A percentile compares a stretch with the other conserved stretches of the same genome.
Evolutionary conservation across 2,113 vertebrate species (phyloP).

Genomic region (Malaclemys terrapin): DNA sequence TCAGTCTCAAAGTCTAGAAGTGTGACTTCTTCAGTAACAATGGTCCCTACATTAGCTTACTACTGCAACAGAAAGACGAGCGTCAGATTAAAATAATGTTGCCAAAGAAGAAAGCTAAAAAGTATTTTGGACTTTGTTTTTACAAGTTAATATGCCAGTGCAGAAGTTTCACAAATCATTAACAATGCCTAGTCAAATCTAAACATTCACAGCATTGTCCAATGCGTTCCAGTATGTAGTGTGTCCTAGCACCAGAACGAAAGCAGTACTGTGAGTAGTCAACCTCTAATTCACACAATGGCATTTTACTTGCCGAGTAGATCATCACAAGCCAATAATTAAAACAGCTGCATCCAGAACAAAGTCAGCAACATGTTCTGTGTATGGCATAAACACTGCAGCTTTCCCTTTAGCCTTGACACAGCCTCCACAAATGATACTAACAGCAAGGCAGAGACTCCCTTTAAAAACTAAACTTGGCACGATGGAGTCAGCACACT

Average conservation of each 20-base stretch:
- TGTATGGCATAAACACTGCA: not conserved
- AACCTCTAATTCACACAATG: not conserved
- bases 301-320: not conserved
- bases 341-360: not conserved
- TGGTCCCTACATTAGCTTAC: not conserved
- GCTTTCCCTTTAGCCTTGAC: not conserved
- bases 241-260: not conserved
- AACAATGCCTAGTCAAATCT: not conserved
- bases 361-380: not conserved
- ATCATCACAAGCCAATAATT: not conserved
- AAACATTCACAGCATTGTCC: not conserved
- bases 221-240: not conserved
- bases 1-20: not conserved
- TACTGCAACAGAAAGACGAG: not conserved
- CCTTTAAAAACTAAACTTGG: not conserved
- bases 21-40: slow-evolving; percentile 3
- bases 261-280: not conserved
- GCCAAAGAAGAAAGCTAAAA: slow-evolving; percentile 31
- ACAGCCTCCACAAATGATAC: not conserved
- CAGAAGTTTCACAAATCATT: not conserved
- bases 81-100: not conserved
- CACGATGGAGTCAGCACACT: not conserved
- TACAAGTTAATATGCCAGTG: not conserved
- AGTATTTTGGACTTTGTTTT: not conserved
- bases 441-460: not conserved